Conservation (phyloP, 2,888 invertebrate genomes). For the Anoncus sp. region DNA sequence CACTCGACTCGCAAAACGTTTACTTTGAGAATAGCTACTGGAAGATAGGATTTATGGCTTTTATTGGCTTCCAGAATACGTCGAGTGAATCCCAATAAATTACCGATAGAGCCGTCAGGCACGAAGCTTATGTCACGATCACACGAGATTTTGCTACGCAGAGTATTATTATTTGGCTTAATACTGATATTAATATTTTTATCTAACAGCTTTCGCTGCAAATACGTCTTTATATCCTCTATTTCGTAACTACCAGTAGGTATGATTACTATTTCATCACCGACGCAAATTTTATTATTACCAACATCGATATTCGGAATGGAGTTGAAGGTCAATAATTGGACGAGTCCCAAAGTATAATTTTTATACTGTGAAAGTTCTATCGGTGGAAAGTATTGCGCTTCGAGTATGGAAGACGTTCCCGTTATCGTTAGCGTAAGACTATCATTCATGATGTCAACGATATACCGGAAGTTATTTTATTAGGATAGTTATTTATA, state of each 20-base stretch:
- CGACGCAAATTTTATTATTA: conserved; percentile 65
- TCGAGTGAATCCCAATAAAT: conserved; percentile 70
- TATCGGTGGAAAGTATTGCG: conserved; percentile 70
- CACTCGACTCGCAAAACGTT: conserved; percentile 72
- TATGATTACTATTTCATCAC: conserved; percentile 66
- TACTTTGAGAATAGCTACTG: conserved; percentile 75
- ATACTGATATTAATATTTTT: neutral
- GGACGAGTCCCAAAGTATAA: conserved; percentile 73
- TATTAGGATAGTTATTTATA: conserved; percentile 23
- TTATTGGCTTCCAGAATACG: conserved; percentile 52
- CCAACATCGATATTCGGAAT: conserved; percentile 76
- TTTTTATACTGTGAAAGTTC: conserved; percentile 66
- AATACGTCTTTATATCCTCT: neutral
- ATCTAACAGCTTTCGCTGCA: neutral
- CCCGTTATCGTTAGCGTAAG: conserved; percentile 73
- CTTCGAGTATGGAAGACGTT: conserved; percentile 65
- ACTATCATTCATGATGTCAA: conserved; percentile 60
- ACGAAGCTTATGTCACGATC: neutral
- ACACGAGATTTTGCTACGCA: conserved; percentile 7
- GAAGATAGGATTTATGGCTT: conserved; percentile 71
- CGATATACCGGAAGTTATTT: neutral
- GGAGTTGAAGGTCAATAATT: conserved; percentile 74
- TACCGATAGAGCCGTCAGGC: conserved; percentile 59
- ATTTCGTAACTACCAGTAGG: conserved; percentile 67
- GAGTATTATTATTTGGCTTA: neutral